Evolutionary conservation across 30 jellyfish, hydroid and myxozoan genomes (phyloP), one percentile per base, ranked within the genome.

Genomic region (Turritopsis dohrnii): DNA sequence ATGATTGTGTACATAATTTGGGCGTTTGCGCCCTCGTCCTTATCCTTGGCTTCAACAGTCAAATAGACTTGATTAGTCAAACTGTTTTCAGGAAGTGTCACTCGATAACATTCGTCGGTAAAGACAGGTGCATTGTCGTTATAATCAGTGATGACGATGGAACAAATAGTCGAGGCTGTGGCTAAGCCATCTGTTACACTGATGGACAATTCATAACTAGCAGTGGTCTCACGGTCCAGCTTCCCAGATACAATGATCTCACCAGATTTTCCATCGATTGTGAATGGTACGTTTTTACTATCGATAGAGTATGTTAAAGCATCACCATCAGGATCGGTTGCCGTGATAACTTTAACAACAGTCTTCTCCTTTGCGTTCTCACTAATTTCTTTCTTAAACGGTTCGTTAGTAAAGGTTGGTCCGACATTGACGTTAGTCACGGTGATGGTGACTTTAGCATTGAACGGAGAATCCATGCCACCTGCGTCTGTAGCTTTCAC

Each of bases 121-220:
- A 74, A 74, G 54, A 69, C 74, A 27, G 97, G 97, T 7, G 88
- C 77, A 80, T 86, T 86, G 71, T 90, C 97, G 75, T 90, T 90
- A 25, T 83, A 86, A 73, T 90, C 97, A n/a, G 80, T 71, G 28
- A 90, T 83, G 1, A 27, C 72, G 71, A 90, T 66, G 23, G 96
- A 93, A 71, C 87, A 71, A 66, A 72, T 74, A 21, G 94, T 81
- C 0, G 88, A 71, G 29, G 28, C 85, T n/a, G 88, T 79, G 73
- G 77, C 65, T 16, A 85, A 24, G 1, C 75, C 41, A 79, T 90
- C 97, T 31, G 72, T 86, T 8, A 74, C 97, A 20, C 89, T 76
- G 72, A 90, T 90, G 1, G 96, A 53, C 31, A 90, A 22, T 29
- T 83, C 83, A 74, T 90, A 90, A 16, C 23, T 52, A 25, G 82